These are phyloP conservation scores for Phymatocera aterrima DNA, from an alignment of 2,888 invertebrate genomes.

Conservation along the genomic window DNA sequence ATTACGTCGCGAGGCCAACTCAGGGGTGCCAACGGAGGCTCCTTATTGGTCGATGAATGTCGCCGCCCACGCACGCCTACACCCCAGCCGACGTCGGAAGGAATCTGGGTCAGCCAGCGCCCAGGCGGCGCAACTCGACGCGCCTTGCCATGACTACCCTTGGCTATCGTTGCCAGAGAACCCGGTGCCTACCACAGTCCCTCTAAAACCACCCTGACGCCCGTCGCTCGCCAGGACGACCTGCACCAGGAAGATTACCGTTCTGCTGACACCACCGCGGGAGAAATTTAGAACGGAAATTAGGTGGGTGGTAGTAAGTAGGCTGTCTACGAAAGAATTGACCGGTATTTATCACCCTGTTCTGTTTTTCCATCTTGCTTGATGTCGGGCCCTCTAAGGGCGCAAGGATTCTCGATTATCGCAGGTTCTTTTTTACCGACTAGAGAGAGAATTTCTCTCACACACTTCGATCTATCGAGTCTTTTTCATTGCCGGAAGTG, in stretches of 20 bases:
- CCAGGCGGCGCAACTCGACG: conserved; percentile 49
- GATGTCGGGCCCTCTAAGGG: background rate
- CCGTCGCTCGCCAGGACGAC: conserved; percentile 64
- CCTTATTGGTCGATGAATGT: conserved; percentile 57
- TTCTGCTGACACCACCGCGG: conserved; percentile 65
- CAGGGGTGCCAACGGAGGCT: conserved; percentile 26
- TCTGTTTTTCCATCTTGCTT: conserved; percentile 60
- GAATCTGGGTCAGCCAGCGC: conserved; percentile 47
- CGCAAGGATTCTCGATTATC: no score
- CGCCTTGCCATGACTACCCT: conserved; percentile 32
- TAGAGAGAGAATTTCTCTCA: no score
- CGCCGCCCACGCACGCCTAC: conserved; percentile 60
- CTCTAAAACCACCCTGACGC: conserved; percentile 71
- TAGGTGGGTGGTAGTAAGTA: conserved; percentile 72
- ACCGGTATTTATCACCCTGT: conserved; percentile 67
- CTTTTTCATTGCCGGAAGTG: no score
- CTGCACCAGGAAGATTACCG: conserved; percentile 65
- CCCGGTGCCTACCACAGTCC: conserved; percentile 66
- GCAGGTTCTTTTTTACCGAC: no score
- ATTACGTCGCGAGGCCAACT: conserved; percentile 2
- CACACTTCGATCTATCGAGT: no score
- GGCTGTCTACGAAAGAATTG: conserved; percentile 61
- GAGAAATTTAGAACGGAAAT: conserved; percentile 68
- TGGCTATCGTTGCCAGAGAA: conserved; percentile 57
- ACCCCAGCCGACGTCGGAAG: conserved; percentile 51